Conservation (phyloP, 2,888 invertebrate species). For the Dryadula phaetusa region DNA sequence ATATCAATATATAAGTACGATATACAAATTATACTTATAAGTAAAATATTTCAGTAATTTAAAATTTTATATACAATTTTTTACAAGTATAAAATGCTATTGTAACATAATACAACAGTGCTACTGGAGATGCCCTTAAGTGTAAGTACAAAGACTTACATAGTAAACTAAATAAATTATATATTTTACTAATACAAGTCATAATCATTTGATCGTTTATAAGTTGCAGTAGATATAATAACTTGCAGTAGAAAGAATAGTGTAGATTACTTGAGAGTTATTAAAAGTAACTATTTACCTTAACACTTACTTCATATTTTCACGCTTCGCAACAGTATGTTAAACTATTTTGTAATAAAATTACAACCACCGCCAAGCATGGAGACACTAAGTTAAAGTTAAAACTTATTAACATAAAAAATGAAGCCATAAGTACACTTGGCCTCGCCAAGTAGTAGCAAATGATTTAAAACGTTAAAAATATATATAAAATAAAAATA, state of each 20-base stretch:
- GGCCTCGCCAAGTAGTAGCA: not conserved
- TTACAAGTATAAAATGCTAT: not conserved
- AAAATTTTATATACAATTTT: not conserved
- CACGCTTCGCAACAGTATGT: not conserved
- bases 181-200: no score
- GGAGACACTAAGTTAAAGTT: conserved; percentile 33
- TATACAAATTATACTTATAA: not conserved
- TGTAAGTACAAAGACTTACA: no score
- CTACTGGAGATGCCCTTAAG: no score
- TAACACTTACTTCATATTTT: not conserved
- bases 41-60: not conserved
- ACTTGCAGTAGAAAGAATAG: no score
- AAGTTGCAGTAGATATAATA: no score
- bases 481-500: not conserved
- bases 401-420: conserved; percentile 40
- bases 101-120: no score
- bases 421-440: not conserved
- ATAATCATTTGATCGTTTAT: no score
- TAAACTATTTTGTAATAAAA: conserved; percentile 17
- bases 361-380: conserved; percentile 6
- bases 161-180: no score
- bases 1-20: conserved; percentile 18
- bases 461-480: not conserved
- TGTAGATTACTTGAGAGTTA: not conserved
- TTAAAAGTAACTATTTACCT: no score